phyloP scores from a whole-genome alignment of 2,797 vertebrate species.

The Knipowitschia caucasica region DNA sequence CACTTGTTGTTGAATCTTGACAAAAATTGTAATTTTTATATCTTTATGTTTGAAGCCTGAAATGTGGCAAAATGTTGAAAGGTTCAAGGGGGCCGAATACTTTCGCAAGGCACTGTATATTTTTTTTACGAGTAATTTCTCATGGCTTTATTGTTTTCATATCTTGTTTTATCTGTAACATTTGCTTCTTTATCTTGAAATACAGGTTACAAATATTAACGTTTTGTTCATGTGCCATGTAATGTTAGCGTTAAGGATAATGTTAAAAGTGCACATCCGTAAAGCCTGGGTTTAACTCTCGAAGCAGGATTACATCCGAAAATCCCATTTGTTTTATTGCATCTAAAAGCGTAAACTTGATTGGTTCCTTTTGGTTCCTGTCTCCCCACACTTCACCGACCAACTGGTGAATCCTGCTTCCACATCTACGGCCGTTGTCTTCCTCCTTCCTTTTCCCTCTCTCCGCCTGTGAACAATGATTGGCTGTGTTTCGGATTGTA shows the following conservation, averaged over 20 bases:
- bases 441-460: neutral
- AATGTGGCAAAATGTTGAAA: too few relatives aligned
- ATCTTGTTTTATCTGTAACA: constrained; percentile 9
- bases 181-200: constrained; percentile 13
- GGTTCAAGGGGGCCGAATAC: too few relatives aligned
- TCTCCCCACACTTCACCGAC: constrained; percentile 4
- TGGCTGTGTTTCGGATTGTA: neutral
- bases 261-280: constrained; percentile 31
- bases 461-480: neutral
- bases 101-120: too few relatives aligned
- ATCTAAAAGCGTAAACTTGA: neutral
- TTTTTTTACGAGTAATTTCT: neutral
- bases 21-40: too few relatives aligned
- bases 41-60: too few relatives aligned
- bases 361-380: neutral
- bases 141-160: constrained; percentile 7
- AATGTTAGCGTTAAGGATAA: constrained; percentile 34
- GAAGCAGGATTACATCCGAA: constrained; percentile 27
- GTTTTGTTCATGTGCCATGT: constrained; percentile 20
- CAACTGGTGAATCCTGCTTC: constrained; percentile 16
- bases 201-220: constrained; percentile 12
- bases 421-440: neutral
- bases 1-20: too few relatives aligned
- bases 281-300: constrained; percentile 26
- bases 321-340: neutral